Base-by-base conservation (phyloP, 1,140 invertebrate species). In the Sycobia sp. region DNA sequence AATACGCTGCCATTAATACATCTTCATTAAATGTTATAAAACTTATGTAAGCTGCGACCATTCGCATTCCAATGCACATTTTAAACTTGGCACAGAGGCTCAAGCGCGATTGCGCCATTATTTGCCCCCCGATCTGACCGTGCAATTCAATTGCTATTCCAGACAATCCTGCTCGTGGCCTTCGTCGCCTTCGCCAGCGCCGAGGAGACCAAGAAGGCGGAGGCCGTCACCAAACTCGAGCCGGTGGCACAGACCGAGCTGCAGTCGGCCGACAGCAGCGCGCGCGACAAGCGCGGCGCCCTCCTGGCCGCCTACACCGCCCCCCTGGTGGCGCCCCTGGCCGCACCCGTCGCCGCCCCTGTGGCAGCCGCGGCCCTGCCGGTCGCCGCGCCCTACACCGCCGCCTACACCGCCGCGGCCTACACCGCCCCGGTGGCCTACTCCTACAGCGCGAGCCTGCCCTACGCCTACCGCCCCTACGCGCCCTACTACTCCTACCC, bases 401-500 rank as follows among this genome's bases (percentile, higher is more conserved):
- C 50, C 9, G 38, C 56, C 5, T 34, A 18, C 13, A 36, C 34
- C 16, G 57, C 38, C 10, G 47, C 36, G 4, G n/a, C n/a, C n/a
- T n/a, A n/a, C n/a, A 47, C 53, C 11, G 53, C 55, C 1, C 57
- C 57, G 0, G 57, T 60, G 9, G 57, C 60, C 23, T 56, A 62
- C 44, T 41, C 57, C 23, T 55, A 55, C 53, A 49, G 29, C 44
- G 46, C 57, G 9, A 18, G 18, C 20, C n/a, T n/a, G n/a, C 60
- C 60, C 11, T 62, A 62, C 53, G 51, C 60, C 13, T 62, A 62
- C 44, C 43, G 51, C 34, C 20, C 60, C 3, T 62, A 62, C 36
- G 41, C 60, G 0, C 43, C 51, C 0, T 62, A 62, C 60, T 62
- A 62, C 53, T 22, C 43, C 20, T 49, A 56, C 60, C 60, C 59